phyloP scores from a whole-genome alignment of 2,888 invertebrate genomes.

The Helicoverpa assulta region DNA sequence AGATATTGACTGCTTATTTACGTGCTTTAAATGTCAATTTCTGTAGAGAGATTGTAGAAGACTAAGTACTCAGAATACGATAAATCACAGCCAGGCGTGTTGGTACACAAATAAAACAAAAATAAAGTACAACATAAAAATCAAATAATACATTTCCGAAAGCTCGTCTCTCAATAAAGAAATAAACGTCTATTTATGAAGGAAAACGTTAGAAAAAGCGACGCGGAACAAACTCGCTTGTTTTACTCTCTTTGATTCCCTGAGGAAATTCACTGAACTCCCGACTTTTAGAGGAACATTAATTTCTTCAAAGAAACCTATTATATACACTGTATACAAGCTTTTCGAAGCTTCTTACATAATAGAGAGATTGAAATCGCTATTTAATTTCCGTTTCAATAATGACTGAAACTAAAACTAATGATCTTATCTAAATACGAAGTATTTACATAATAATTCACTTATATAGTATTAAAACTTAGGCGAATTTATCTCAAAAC shows the following conservation, averaged over 20 bases:
- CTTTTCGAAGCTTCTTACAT: constrained; percentile 8
- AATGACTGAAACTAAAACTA: too few relatives aligned
- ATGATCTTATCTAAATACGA: neutral
- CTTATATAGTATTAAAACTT: neutral
- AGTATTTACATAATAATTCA: neutral
- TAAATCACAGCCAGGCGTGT: too few relatives aligned
- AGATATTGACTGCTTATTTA: too few relatives aligned
- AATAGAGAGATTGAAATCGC: neutral
- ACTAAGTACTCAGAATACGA: too few relatives aligned
- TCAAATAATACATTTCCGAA: neutral
- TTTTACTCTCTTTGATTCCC: constrained; percentile 36
- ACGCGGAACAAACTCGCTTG: constrained; percentile 12
- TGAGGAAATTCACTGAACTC: constrained; percentile 43
- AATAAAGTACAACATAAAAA: neutral
- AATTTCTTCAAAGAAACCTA: constrained; percentile 25
- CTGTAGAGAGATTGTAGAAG: too few relatives aligned
- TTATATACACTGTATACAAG: neutral
- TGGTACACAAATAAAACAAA: too few relatives aligned
- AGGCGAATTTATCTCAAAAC: neutral
- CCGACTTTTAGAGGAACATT: constrained; percentile 11
- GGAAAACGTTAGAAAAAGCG: neutral
- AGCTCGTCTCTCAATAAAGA: constrained; percentile 1
- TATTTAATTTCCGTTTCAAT: constrained; percentile 1
- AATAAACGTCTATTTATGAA: constrained; percentile 13
- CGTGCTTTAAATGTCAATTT: too few relatives aligned